A percentile compares a stretch with the other conserved stretches of the same genome.
Evolutionary conservation across 2,888 invertebrate species (phyloP).

Genomic region (Hanleya hanleyi): DNA sequence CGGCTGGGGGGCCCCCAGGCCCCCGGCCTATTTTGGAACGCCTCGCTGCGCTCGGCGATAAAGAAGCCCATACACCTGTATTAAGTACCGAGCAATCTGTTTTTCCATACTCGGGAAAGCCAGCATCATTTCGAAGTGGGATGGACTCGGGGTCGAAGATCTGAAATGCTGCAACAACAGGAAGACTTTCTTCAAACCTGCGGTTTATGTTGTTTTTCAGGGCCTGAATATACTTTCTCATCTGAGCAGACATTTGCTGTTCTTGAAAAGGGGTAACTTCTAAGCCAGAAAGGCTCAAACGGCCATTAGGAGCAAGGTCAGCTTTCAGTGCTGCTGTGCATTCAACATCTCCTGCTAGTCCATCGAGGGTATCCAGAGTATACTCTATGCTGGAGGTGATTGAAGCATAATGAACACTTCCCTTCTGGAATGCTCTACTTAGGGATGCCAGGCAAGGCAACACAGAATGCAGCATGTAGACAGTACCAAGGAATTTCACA

Average conservation of each 20-base stretch:
- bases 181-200: neutral
- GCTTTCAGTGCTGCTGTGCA: neutral
- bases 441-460: slow-evolving; percentile 28
- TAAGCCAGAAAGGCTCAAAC: too few relatives aligned
- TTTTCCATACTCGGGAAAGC: neutral
- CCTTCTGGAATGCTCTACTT: slow-evolving; percentile 27
- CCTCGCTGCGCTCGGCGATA: too few relatives aligned
- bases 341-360: neutral
- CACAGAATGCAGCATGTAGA: slow-evolving; percentile 30
- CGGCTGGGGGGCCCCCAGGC: too few relatives aligned
- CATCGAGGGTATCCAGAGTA: neutral
- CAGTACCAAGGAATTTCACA: slow-evolving; percentile 26
- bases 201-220: neutral
- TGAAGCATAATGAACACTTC: slow-evolving; percentile 13
- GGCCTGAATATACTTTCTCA: neutral
- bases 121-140: neutral
- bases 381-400: slow-evolving; percentile 13
- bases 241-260: neutral
- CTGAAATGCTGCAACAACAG: neutral
- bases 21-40: too few relatives aligned
- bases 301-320: too few relatives aligned
- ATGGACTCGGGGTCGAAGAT: neutral
- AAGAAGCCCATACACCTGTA: too few relatives aligned
- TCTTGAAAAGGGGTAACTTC: too few relatives aligned
- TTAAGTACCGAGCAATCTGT: too few relatives aligned